Percentiles rank a stretch among this genome's conserved stretches.
phyloP scores from a whole-genome alignment of 2,888 invertebrate genomes.

The Cenopis cana region DNA sequence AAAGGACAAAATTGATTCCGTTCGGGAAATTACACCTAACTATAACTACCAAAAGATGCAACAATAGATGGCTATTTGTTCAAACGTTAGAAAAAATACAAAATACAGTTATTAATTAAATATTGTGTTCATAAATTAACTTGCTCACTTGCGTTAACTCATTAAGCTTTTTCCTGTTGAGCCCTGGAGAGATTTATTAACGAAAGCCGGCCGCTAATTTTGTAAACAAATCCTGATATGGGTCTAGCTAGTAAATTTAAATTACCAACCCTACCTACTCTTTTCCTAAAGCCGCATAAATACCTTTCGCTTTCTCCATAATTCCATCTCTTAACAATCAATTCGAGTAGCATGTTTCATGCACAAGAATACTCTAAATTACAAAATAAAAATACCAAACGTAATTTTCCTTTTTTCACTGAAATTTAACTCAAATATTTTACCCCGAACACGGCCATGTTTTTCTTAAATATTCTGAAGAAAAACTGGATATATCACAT shows the following conservation, averaged over 20 bases:
- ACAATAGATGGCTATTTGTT: no score
- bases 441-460: constrained; percentile 16
- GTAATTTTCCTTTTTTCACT: constrained; percentile 7
- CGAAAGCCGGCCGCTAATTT: constrained; percentile 34
- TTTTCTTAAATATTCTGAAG: constrained; percentile 13
- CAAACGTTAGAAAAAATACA: background rate
- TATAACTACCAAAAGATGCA: no score
- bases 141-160: constrained; percentile 4
- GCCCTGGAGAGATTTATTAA: constrained; percentile 31
- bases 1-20: no score
- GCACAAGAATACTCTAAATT: constrained; percentile 27
- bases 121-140: background rate
- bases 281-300: constrained; percentile 21
- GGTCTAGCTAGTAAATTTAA: constrained; percentile 41
- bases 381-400: constrained; percentile 19
- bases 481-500: background rate
- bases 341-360: background rate
- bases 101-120: background rate
- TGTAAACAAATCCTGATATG: constrained; percentile 41
- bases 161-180: constrained; percentile 15
- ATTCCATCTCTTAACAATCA: constrained; percentile 18
- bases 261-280: constrained; percentile 30
- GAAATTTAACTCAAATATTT: constrained; percentile 4
- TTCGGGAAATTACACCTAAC: no score
- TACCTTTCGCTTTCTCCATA: constrained; percentile 15